Evolutionary conservation across 2,797 vertebrate species (phyloP).

Genomic region (Poliocrania exsul): DNA sequence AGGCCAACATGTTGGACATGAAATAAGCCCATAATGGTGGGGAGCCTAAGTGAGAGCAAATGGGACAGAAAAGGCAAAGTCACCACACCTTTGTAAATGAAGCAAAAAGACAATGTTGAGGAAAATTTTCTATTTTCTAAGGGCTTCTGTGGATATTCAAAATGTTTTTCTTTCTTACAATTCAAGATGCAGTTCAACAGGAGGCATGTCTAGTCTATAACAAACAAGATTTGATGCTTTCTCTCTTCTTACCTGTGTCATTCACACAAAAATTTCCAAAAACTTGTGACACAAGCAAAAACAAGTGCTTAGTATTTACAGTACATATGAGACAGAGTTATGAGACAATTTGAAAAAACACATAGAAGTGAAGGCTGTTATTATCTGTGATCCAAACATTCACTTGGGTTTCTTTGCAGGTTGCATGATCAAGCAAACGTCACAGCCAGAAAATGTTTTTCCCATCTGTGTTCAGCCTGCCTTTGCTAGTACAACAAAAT

Average conservation of each 20-base stretch:
- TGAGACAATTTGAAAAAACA: neutral
- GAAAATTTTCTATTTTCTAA: neutral
- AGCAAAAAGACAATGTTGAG: neutral
- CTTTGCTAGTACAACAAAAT: neutral
- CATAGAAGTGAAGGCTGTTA: neutral
- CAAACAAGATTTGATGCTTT: neutral
- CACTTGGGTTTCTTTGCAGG: neutral
- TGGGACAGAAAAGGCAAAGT: neutral
- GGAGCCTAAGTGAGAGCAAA: neutral
- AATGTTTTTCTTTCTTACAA: neutral
- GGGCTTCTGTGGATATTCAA: neutral
- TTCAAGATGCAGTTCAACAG: neutral
- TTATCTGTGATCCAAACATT: neutral
- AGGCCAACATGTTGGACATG: neutral
- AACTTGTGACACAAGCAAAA: neutral
- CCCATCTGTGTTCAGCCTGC: neutral
- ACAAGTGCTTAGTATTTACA: neutral
- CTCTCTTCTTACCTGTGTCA: neutral
- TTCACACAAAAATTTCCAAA: neutral
- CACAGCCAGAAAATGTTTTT: neutral
- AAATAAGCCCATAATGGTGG: neutral
- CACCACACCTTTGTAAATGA: neutral
- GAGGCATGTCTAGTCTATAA: neutral
- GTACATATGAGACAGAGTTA: neutral
- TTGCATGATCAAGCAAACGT: neutral